Evolutionary conservation across 2,797 vertebrate species (phyloP), one percentile per base, ranked within the genome.

Genomic region (Eutrigla gurnardus): DNA sequence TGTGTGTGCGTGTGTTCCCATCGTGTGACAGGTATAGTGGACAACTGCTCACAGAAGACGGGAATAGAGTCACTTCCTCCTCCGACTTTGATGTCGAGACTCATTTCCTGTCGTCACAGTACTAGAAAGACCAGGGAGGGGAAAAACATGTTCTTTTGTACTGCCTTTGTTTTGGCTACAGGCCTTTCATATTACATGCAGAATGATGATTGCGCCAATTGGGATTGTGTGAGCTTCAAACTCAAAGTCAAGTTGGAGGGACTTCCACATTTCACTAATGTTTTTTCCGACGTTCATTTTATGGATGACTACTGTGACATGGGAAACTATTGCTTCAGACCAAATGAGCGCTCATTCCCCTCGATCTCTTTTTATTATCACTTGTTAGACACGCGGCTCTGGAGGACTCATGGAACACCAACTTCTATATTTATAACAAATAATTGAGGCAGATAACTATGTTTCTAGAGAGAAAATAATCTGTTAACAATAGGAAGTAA

Each of bases 401-500:
- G n/a, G n/a, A 82, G 67, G 69, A 77, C 55, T 72, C 71, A 47
- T 70, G 65, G 55, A 42, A 57, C 40, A 73, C 36, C 61, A 54
- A 70, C 25, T 18, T 70, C 65, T 55, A 52, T 77, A 83, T 85
- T 86, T 83, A 72, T 81, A 85, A 78, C 70, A 76, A 65, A 86
- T 75, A 71, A 25, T 77, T 52, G 32, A 83, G 74, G 60, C 63
- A 1, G 63, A 58, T 81, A 71, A 75, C 90, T 91, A 86, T 93
- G 93, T 88, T 92, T 78, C 88, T 87, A 79, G 64, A 81, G 87
- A 91, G 89, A 87, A 92, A 93, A 89, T 90, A 88, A 88, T 91
- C 89, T 63, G 85, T 92, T 87, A 86, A 84, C 77, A 78, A 81
- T 81, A 87, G 80, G 88, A 87, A 91, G 84, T 75, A 77, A 91